Conservation (phyloP, 23 tunicate species). For the Styela clava region DNA sequence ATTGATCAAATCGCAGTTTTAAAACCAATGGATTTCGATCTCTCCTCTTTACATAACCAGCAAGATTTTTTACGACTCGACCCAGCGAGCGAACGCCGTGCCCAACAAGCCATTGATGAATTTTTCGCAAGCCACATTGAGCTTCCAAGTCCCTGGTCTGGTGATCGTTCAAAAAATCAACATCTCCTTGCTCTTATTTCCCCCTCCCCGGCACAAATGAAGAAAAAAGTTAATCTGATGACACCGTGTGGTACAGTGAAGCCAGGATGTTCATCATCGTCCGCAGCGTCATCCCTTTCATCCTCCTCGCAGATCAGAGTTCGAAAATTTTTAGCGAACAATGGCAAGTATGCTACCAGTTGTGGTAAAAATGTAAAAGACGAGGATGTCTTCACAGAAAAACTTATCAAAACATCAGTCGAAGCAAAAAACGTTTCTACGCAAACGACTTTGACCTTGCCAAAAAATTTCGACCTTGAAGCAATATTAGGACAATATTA, state of each 20-base stretch:
- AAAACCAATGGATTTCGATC: conserved; percentile 78
- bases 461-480: conserved; percentile 45
- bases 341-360: background rate
- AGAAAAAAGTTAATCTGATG: conserved; percentile 11
- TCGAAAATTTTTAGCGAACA: background rate
- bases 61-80: conserved; percentile 64
- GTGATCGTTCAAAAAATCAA: conserved; percentile 28
- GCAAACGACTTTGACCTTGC: conserved; percentile 67
- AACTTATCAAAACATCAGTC: background rate
- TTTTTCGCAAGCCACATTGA: conserved; percentile 66
- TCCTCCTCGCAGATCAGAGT: conserved; percentile 26
- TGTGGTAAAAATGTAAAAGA: background rate
- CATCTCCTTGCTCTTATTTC: conserved; percentile 74
- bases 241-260: background rate
- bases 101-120: conserved; percentile 82
- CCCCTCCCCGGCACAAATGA: conserved; percentile 52
- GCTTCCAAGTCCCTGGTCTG: conserved; percentile 67
- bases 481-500: conserved; percentile 35
- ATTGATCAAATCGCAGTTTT: conserved; percentile 80
- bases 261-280: background rate
- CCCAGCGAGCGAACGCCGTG: conserved; percentile 48
- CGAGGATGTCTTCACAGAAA: background rate
- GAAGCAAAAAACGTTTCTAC: conserved; percentile 34
- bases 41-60: conserved; percentile 68
- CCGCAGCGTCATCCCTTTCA: conserved; percentile 7